phyloP scores from a whole-genome alignment of 92 coral and sea anemone species.

The Porites lobata region DNA sequence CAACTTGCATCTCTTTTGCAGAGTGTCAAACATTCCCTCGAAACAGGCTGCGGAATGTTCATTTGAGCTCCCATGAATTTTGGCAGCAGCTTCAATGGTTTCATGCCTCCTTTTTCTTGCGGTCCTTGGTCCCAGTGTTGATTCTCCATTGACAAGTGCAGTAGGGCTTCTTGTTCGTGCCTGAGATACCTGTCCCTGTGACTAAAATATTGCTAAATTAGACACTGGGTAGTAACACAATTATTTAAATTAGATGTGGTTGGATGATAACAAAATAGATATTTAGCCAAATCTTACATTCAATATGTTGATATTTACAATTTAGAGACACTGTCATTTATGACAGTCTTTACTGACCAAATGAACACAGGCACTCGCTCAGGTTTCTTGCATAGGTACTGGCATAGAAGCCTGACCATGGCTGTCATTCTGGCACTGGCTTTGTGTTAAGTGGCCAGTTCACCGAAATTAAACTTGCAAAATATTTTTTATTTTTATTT shows the following conservation, averaged over 20 bases:
- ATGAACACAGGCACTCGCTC: conserved; percentile 20
- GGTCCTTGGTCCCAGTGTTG: conserved; percentile 28
- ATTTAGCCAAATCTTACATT: too few species aligned
- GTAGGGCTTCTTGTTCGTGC: conserved; percentile 33
- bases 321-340: too few species aligned
- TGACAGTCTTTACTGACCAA: background rate
- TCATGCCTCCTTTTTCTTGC: conserved; percentile 43
- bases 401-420: background rate
- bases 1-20: conserved; percentile 59
- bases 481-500: too few species aligned
- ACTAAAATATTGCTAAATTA: background rate
- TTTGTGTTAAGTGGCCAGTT: conserved; percentile 4
- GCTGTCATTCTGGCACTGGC: conserved; percentile 23
- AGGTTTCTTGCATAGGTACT: background rate
- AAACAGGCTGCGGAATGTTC: conserved; percentile 1
- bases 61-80: conserved; percentile 64
- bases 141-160: conserved; percentile 36
- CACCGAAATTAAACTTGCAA: too few species aligned
- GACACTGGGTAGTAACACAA: too few species aligned
- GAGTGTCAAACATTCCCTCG: conserved; percentile 63
- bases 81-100: conserved; percentile 42
- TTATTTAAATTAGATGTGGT: too few species aligned
- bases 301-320: too few species aligned
- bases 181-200: conserved; percentile 20
- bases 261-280: too few species aligned